Conservation (phyloP, 2,797 vertebrate genomes). For the Dryobates pubescens region DNA sequence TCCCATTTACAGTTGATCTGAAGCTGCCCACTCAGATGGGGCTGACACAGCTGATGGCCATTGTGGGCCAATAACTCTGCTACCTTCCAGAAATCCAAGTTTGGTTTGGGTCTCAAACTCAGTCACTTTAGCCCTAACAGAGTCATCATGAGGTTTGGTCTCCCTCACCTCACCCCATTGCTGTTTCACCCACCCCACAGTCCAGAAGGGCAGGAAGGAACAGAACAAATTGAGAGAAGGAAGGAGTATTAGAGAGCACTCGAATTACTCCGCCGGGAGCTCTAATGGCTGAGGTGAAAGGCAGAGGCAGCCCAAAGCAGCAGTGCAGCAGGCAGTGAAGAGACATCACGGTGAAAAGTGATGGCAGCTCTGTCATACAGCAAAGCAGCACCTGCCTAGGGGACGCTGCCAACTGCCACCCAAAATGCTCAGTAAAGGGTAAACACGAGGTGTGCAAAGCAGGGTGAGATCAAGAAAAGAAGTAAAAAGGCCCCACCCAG, state of each 20-base stretch:
- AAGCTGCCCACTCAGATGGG: background rate
- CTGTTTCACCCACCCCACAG: background rate
- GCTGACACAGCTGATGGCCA: background rate
- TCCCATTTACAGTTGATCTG: background rate
- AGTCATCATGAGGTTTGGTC: background rate
- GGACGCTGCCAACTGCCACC: background rate
- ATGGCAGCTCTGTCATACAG: rapidly evolving
- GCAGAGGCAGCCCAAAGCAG: background rate
- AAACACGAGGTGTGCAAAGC: background rate
- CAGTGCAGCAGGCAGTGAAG: rapidly evolving
- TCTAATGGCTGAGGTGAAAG: background rate
- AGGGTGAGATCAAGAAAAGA: background rate
- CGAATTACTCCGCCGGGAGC: background rate
- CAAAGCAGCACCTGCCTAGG: background rate
- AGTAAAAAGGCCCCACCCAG: background rate
- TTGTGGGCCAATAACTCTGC: rapidly evolving
- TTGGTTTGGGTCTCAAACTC: background rate
- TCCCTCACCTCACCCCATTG: background rate
- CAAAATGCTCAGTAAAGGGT: background rate
- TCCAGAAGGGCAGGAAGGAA: background rate
- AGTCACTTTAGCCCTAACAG: background rate
- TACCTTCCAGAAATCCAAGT: background rate
- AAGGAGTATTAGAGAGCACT: background rate
- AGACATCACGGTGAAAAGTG: background rate
- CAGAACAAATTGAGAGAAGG: background rate